phyloP scores from a whole-genome alignment of 2,888 invertebrate genomes.

The Temnothorax unifasciatus region DNA sequence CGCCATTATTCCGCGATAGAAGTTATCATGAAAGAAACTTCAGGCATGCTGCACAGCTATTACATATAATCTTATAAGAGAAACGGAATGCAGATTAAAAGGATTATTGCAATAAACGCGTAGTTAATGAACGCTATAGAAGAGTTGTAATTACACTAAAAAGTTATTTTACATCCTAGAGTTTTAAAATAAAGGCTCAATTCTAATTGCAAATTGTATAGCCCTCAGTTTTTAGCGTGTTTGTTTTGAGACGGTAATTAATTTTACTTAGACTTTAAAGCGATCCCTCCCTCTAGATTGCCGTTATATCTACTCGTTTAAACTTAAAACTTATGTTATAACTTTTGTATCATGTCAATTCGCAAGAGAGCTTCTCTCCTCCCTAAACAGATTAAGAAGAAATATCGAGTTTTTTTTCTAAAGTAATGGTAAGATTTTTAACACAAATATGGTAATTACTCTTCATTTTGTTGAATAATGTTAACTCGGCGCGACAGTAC shows the following conservation, averaged over 20 bases:
- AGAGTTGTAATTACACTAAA: not conserved
- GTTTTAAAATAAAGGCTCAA: not conserved
- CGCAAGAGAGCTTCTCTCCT: not conserved
- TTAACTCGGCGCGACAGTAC: not conserved
- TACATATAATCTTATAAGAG: not conserved
- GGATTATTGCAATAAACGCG: not conserved
- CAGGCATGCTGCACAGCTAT: not conserved
- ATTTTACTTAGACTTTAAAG: slow-evolving; percentile 9
- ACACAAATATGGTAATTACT: slow-evolving; percentile 15
- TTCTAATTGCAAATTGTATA: slow-evolving; percentile 39
- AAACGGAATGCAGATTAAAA: not conserved
- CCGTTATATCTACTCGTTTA: not conserved
- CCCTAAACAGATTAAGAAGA: not conserved
- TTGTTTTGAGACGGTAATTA: slow-evolving; percentile 30
- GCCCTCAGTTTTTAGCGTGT: not conserved
- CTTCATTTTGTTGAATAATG: slow-evolving; percentile 29
- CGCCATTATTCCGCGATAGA: not conserved
- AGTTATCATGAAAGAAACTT: not conserved
- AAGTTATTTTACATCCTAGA: not conserved
- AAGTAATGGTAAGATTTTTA: slow-evolving; percentile 8
- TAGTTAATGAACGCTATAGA: not conserved
- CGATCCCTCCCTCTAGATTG: not conserved
- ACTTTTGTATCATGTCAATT: slow-evolving; percentile 7
- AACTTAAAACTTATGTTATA: slow-evolving; percentile 24
- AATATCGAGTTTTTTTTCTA: not conserved